A percentile compares a stretch with the other conserved stretches of the same genome.
Evolutionary conservation across 2,797 vertebrate genomes (phyloP).

Genomic region (Champsocephalus esox): DNA sequence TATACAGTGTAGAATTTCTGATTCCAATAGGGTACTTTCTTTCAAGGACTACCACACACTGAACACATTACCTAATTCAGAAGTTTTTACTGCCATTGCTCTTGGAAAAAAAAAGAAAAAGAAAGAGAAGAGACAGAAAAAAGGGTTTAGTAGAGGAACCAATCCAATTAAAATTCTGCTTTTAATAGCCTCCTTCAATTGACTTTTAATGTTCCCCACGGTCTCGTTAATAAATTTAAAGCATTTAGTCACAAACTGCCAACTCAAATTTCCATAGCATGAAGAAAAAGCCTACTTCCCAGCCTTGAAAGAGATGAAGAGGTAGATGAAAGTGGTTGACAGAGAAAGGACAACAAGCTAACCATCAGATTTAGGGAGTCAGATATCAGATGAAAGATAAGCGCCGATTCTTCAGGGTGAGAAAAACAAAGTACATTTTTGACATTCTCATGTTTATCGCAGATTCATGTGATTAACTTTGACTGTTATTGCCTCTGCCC

Average conservation of each 20-base stretch:
- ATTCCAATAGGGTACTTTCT: constrained; percentile 52
- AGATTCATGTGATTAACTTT: constrained; percentile 57
- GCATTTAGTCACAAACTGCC: constrained; percentile 84
- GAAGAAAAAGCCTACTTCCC: constrained; percentile 53
- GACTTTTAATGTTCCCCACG: constrained; percentile 83
- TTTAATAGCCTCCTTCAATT: constrained; percentile 87
- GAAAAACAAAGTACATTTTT: constrained; percentile 39
- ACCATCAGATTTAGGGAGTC: constrained; percentile 41
- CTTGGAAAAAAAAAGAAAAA: constrained; percentile 43
- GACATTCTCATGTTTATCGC: constrained; percentile 38
- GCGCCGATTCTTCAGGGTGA: constrained; percentile 26
- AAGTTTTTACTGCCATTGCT: constrained; percentile 74
- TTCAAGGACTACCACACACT: constrained; percentile 73
- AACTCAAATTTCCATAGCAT: constrained; percentile 74
- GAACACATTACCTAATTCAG: constrained; percentile 62
- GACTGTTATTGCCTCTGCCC: constrained; percentile 37
- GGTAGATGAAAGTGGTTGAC: constrained; percentile 57
- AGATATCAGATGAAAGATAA: constrained; percentile 62
- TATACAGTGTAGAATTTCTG: constrained; percentile 21
- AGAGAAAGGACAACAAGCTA: constrained; percentile 49
- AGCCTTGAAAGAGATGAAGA: constrained; percentile 54
- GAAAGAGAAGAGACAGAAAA: constrained; percentile 22
- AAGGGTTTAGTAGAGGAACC: constrained; percentile 72
- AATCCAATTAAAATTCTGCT: constrained; percentile 84
- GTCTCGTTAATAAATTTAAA: constrained; percentile 84